Percentiles rank a stretch among this genome's conserved stretches.
phyloP scores from a whole-genome alignment of 2,888 invertebrate species.

The Hymenopus coronatus region DNA sequence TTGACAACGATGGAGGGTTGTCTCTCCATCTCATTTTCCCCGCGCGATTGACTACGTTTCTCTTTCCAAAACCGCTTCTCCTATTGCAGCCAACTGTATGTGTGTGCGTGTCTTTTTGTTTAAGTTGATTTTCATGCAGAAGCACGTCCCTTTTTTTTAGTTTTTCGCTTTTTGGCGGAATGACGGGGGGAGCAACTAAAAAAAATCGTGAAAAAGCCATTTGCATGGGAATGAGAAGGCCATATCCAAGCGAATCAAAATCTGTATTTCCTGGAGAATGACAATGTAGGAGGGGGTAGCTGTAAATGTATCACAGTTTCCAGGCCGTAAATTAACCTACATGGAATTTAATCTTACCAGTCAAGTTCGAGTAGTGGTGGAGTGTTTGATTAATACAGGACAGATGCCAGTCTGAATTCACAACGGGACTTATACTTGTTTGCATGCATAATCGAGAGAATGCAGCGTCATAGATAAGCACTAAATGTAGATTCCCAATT shows the following conservation, averaged over 20 bases:
- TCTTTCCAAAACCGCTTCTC: background rate
- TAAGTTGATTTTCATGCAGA: background rate
- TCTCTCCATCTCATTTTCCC: background rate
- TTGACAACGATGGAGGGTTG: background rate
- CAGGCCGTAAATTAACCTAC: background rate
- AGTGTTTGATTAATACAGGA: background rate
- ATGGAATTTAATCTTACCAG: background rate
- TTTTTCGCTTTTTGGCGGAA: background rate
- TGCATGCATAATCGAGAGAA: background rate
- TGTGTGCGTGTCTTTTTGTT: background rate
- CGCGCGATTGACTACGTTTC: slow-evolving; percentile 1
- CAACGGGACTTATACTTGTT: background rate
- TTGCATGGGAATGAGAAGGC: background rate
- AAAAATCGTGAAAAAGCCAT: background rate
- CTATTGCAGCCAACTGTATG: background rate
- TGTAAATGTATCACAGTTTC: background rate
- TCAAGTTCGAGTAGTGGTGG: background rate
- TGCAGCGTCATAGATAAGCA: no score
- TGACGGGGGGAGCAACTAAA: background rate
- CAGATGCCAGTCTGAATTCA: background rate
- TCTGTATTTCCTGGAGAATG: background rate
- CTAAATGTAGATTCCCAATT: no score
- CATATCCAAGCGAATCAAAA: background rate
- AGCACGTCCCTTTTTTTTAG: background rate
- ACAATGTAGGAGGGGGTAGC: background rate